These are phyloP conservation scores for Colletes collaris DNA, from an alignment of 2,888 invertebrate genomes.

Conservation along the genomic window DNA sequence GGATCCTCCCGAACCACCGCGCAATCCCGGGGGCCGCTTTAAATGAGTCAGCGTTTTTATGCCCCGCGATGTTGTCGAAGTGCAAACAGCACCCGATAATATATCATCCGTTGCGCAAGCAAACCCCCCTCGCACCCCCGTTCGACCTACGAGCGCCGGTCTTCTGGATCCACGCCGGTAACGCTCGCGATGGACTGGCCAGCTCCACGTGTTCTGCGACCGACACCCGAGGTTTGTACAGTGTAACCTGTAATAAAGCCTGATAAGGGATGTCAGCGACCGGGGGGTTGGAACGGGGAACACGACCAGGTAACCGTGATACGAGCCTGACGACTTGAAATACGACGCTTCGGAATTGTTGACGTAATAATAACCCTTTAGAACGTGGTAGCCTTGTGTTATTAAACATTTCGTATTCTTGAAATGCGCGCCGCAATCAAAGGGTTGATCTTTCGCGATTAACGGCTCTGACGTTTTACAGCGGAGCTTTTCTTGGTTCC, in stretches of 20 bases:
- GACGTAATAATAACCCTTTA: conserved; percentile 21
- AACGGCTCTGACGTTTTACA: not conserved
- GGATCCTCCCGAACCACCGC: conserved; percentile 72
- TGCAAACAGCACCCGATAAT: conserved; percentile 83
- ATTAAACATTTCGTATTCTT: too few species aligned
- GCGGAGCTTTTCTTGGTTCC: not conserved
- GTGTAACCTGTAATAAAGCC: conserved; percentile 48
- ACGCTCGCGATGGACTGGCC: conserved; percentile 2
- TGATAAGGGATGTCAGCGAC: conserved; percentile 35
- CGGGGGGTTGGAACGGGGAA: not conserved
- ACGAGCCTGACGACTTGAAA: conserved; percentile 30
- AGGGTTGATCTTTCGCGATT: conserved; percentile 5
- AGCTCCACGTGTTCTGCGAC: conserved; percentile 22
- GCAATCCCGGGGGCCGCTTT: conserved; percentile 83
- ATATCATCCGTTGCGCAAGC: conserved; percentile 81
- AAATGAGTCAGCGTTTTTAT: conserved; percentile 84
- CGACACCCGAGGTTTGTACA: conserved; percentile 29
- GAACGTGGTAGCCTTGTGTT: too few species aligned
- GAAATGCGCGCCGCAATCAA: too few species aligned
- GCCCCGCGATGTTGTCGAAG: conserved; percentile 83
- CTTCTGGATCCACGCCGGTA: conserved; percentile 15
- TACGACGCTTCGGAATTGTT: conserved; percentile 24
- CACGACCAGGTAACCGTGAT: conserved; percentile 47
- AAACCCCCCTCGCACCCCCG: conserved; percentile 61
- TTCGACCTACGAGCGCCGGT: conserved; percentile 20